These are phyloP conservation scores for Lepeophtheirus salmonis DNA, from an alignment of 1,140 invertebrate genomes.

Conservation along the genomic window DNA sequence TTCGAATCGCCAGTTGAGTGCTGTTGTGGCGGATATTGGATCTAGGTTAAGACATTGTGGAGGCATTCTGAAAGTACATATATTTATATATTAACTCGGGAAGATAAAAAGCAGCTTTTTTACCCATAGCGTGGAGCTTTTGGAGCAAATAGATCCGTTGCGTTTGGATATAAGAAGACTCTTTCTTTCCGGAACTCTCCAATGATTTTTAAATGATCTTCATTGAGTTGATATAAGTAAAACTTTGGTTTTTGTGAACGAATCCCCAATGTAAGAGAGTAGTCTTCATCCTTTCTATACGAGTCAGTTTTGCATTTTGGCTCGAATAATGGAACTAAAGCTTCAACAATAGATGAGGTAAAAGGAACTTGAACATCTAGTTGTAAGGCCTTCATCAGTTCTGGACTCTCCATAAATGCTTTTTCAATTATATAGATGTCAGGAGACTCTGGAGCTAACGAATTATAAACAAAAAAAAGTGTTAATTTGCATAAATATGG, in stretches of 20 bases:
- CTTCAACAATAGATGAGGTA: not conserved
- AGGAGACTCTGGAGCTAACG: too few relatives aligned
- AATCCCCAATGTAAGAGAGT: conserved; percentile 1
- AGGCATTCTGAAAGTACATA: not conserved
- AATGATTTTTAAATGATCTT: not conserved
- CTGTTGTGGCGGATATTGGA: not conserved
- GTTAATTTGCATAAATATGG: too few relatives aligned
- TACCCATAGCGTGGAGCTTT: not conserved
- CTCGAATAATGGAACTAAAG: not conserved
- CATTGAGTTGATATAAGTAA: not conserved
- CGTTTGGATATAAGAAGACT: not conserved
- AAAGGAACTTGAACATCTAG: not conserved
- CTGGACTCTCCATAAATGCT: too few relatives aligned
- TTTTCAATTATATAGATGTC: too few relatives aligned
- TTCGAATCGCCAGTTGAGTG: not conserved
- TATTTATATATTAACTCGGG: too few relatives aligned
- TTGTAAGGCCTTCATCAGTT: not conserved
- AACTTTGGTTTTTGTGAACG: not conserved
- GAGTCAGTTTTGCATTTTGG: not conserved
- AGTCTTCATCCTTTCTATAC: not conserved
- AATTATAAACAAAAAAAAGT: too few relatives aligned
- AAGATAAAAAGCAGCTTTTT: conserved; percentile 1
- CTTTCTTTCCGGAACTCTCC: not conserved
- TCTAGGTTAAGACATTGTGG: not conserved
- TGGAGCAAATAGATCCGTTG: not conserved